Percentiles rank a stretch among this genome's conserved stretches.
phyloP scores from a whole-genome alignment of 2,797 vertebrate species.

The Botia almorhae region DNA sequence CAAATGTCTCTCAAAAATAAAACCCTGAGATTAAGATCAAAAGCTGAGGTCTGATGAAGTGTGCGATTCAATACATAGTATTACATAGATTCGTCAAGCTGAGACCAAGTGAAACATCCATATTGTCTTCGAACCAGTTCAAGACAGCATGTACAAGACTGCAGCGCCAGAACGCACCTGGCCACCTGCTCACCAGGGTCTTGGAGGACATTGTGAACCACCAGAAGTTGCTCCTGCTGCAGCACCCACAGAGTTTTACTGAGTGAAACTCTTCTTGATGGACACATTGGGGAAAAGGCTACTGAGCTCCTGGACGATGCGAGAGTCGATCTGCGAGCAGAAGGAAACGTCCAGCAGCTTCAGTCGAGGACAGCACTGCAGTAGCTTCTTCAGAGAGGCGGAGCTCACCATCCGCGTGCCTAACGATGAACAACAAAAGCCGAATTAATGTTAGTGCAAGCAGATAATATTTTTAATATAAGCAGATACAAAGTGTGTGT shows the following conservation, averaged over 20 bases:
- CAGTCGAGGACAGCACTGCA: slow-evolving; percentile 89
- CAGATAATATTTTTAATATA: too few relatives aligned
- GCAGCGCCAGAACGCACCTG: slow-evolving; percentile 21
- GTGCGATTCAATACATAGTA: slow-evolving; percentile 20
- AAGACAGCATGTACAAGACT: slow-evolving; percentile 24
- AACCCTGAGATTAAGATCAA: slow-evolving; percentile 76
- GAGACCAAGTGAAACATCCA: slow-evolving; percentile 16
- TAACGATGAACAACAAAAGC: slow-evolving; percentile 60
- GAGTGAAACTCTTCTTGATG: slow-evolving; percentile 98
- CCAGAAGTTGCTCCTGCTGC: not conserved
- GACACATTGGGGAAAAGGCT: slow-evolving; percentile 89
- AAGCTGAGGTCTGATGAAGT: slow-evolving; percentile 48
- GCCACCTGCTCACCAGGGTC: not conserved
- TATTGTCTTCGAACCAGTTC: slow-evolving; percentile 12
- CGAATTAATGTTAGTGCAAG: not conserved
- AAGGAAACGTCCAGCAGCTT: slow-evolving; percentile 95
- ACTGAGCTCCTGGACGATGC: slow-evolving; percentile 88
- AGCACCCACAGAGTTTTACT: slow-evolving; percentile 75
- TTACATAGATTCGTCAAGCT: slow-evolving; percentile 16
- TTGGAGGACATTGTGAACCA: not conserved
- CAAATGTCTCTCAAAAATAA: slow-evolving; percentile 55
- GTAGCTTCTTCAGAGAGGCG: slow-evolving; percentile 88
- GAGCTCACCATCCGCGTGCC: slow-evolving; percentile 93
- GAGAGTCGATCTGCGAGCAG: slow-evolving; percentile 95
- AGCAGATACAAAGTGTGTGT: too few relatives aligned